Conservation (phyloP, 2,113 vertebrate species). For the Picathartes gymnocephalus region DNA sequence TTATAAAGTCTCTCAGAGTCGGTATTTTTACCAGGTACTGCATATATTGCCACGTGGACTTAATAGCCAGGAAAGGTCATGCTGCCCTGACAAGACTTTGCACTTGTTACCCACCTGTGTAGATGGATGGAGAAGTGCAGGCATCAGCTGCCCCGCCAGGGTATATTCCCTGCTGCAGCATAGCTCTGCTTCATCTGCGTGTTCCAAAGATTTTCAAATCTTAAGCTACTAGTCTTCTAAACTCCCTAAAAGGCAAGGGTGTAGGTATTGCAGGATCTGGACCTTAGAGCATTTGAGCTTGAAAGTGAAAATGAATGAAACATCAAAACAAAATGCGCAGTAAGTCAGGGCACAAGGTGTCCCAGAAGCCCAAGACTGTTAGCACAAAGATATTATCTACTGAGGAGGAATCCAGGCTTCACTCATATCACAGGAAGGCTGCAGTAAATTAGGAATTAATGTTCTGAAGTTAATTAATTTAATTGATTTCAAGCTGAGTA, state of each 20-base stretch:
- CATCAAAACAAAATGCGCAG: not conserved
- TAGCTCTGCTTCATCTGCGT: fast-evolving
- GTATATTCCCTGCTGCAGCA: fast-evolving
- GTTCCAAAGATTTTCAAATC: not conserved
- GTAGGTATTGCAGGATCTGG: not conserved
- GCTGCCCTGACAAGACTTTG: not conserved
- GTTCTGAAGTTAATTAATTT: slow-evolving; percentile 31
- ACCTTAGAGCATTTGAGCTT: not conserved
- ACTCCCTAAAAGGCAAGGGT: not conserved
- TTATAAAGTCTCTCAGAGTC: no score
- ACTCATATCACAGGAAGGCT: not conserved
- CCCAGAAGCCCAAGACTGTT: not conserved
- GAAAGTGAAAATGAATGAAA: not conserved
- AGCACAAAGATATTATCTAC: not conserved
- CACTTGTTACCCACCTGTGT: not conserved
- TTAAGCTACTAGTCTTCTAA: not conserved
- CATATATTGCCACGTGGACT: not conserved
- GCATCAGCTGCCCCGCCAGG: not conserved
- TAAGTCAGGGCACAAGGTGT: not conserved
- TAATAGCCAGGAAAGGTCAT: not conserved
- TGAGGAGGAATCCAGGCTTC: not conserved
- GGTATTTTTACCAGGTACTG: not conserved
- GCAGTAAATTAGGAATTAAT: slow-evolving; percentile 16
- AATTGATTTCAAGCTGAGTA: slow-evolving; percentile 33
- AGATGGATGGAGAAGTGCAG: fast-evolving